Evolutionary conservation across 2,113 vertebrate genomes (phyloP), one percentile per base, ranked within the genome.

Genomic region (Dolichallabes microphthalmus): DNA sequence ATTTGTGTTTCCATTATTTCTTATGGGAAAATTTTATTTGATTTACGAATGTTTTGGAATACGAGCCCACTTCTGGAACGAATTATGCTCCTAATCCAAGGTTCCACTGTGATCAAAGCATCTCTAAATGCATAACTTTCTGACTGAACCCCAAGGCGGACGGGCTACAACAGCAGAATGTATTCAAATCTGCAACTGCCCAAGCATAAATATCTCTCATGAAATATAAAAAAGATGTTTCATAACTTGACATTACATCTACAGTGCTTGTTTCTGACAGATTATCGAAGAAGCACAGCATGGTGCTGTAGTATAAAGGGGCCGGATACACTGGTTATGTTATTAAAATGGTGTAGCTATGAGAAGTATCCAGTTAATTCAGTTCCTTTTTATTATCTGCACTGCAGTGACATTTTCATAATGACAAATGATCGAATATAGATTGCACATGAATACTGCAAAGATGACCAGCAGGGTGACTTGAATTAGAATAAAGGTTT

Each of bases 331-430:
- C 0, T 52, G 22, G 69, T 45, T 73, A 50, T 4, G 25, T 45
- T 22, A 71, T 71, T 4, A 20, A 71, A 73, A n/a, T 13, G 45
- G n/a, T 3, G 6, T 3, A 78, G n/a, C 52, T 30, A 30, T 32
- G 52, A 32, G 52, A 8, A 6, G 12, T 55, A 30, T 55, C 52
- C 74, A 9, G 15, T 27, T 5, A 25, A n/a, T 14, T 53, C 45
- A 8, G 17, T 27, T 53, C 50, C 74, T 30, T 77, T 77, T 77
- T 15, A 77, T 30, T 77, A 77, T 77, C 14, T 20, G 27, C 50
- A 30, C 17, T 32, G 55, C 27, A 20, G n/a, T 58, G 75, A 78
- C 52, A 78, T 78, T 78, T 78, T 35, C 75, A 32, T 32, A 58
- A 76, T 27, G n/a, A 75, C 73, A 52, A 15, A 76, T 19, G n/a